Percentiles rank a stretch among this genome's conserved stretches.
Evolutionary conservation across 2,888 invertebrate genomes (phyloP).

Genomic region (Drosophila paracracens): DNA sequence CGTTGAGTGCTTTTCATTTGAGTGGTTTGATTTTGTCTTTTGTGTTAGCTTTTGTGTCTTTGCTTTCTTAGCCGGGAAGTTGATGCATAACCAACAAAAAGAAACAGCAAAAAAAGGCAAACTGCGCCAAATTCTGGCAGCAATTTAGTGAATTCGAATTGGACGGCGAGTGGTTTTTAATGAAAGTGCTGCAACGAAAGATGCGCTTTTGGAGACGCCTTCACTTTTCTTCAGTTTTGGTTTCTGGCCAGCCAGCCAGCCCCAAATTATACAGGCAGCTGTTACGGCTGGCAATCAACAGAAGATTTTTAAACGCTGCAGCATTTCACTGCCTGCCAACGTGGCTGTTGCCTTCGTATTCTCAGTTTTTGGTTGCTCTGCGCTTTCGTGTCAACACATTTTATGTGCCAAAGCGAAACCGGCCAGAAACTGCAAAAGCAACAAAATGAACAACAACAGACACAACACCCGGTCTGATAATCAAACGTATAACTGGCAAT

Average conservation of each 20-base stretch:
- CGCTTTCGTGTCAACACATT: constrained; percentile 73
- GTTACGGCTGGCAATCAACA: constrained; percentile 65
- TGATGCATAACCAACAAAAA: constrained; percentile 45
- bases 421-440: constrained; percentile 20
- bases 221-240: constrained; percentile 61
- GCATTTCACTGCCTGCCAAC: constrained; percentile 52
- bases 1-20: constrained; percentile 24
- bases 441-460: constrained; percentile 2
- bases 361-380: constrained; percentile 43
- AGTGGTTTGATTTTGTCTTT: constrained; percentile 41
- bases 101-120: constrained; percentile 6
- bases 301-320: constrained; percentile 43
- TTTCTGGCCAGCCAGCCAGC: constrained; percentile 19
- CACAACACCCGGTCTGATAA: constrained; percentile 45
- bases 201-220: constrained; percentile 72
- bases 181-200: constrained; percentile 54
- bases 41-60: constrained; percentile 24
- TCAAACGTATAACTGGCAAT: constrained; percentile 55
- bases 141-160: constrained; percentile 56
- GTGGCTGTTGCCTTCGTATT: constrained; percentile 21
- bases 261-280: constrained; percentile 70
- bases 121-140: constrained; percentile 45
- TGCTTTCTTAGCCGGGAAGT: constrained; percentile 47
- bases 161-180: constrained; percentile 37
- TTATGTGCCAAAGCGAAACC: constrained; percentile 56